Percentiles rank a stretch among this genome's conserved stretches.
Evolutionary conservation across 2,888 invertebrate species (phyloP).

Genomic region (Perdita meconis): DNA sequence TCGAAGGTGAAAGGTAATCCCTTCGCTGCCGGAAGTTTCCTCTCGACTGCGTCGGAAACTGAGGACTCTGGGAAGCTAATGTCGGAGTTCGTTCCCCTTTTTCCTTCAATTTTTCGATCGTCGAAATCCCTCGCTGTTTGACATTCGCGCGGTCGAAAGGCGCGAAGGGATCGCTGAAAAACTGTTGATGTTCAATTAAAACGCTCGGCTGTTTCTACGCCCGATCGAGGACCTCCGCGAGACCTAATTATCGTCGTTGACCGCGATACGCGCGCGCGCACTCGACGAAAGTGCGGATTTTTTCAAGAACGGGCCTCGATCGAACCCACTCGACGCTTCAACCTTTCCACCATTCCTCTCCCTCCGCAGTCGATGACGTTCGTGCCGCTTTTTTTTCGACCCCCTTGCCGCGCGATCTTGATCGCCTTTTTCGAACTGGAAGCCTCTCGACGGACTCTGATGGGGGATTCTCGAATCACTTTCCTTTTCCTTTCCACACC

Average conservation of each 20-base stretch:
- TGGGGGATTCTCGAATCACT: constrained; percentile 8
- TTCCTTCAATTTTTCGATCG: too few relatives aligned
- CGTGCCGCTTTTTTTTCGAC: neutral
- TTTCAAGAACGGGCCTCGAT: constrained; percentile 11
- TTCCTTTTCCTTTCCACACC: constrained; percentile 14
- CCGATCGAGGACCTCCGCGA: constrained; percentile 27
- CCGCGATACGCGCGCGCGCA: constrained; percentile 28
- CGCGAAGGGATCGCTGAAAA: neutral
- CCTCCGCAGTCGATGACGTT: constrained; percentile 8
- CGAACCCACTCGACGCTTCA: constrained; percentile 14
- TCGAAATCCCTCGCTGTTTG: neutral
- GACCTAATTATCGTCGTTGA: constrained; percentile 52
- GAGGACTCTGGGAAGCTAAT: too few relatives aligned
- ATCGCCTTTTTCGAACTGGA: neutral
- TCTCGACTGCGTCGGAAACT: neutral
- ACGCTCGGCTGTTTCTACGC: constrained; percentile 19
- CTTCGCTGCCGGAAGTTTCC: neutral
- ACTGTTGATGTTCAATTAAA: constrained; percentile 19
- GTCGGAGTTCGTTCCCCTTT: too few relatives aligned
- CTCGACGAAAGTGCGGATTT: constrained; percentile 4
- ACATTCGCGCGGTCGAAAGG: neutral
- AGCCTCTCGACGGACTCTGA: neutral
- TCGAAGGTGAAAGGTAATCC: constrained; percentile 51
- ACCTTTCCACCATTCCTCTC: neutral
- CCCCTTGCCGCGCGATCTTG: neutral